These are phyloP conservation scores for Orthonyx spaldingii DNA, from an alignment of 2,113 vertebrate genomes.

Conservation along the genomic window DNA sequence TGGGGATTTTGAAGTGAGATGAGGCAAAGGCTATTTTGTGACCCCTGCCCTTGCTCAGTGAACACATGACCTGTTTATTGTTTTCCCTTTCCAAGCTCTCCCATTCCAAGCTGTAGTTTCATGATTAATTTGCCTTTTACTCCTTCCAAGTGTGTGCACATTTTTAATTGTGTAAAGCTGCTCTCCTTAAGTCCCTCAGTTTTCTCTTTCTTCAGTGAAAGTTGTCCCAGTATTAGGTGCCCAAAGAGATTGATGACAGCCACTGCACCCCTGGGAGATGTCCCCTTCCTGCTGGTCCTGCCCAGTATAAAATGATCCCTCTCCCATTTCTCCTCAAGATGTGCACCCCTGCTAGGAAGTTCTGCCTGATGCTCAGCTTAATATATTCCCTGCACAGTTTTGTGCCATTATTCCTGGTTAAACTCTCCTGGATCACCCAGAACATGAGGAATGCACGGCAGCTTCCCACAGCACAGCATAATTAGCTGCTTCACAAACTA, in stretches of 20 bases:
- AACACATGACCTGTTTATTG: neutral
- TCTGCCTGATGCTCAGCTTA: neutral
- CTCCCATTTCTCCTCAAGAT: neutral
- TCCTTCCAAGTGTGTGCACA: neutral
- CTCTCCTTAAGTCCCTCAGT: neutral
- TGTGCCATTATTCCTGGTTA: constrained; percentile 36
- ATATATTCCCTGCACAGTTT: constrained; percentile 20
- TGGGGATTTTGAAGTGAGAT: neutral
- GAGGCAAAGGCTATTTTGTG: neutral
- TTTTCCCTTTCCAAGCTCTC: neutral
- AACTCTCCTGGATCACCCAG: constrained; percentile 31
- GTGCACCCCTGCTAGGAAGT: neutral
- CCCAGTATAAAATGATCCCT: neutral
- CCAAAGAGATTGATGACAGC: neutral
- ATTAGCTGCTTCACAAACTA: constrained; percentile 51
- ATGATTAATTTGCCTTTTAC: neutral
- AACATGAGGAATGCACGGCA: constrained; percentile 27
- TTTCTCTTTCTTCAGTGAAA: neutral
- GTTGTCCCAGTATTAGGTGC: neutral
- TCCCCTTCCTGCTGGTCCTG: neutral
- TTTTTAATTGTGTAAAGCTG: neutral
- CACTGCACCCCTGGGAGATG: neutral
- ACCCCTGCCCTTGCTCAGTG: neutral
- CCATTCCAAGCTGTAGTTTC: neutral
- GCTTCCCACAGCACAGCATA: constrained; percentile 33